Evolutionary conservation across 2,888 invertebrate genomes (phyloP).

Genomic region (Ferdinandea cuprea): DNA sequence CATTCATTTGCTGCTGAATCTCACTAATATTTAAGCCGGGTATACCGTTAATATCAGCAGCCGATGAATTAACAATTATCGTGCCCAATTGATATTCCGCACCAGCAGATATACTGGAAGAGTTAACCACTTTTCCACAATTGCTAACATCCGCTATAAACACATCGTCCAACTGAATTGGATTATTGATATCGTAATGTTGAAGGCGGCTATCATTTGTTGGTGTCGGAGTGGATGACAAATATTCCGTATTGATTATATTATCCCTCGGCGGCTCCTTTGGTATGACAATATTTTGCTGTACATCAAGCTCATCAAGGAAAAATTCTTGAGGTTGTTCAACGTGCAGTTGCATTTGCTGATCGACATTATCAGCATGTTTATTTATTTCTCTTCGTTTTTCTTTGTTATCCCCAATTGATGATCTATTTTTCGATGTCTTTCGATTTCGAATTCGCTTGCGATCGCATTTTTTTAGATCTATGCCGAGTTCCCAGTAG

Average conservation of each 20-base stretch:
- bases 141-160: conserved; percentile 51
- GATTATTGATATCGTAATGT: conserved; percentile 49
- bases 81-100: conserved; percentile 51
- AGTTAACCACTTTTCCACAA: conserved; percentile 29
- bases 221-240: conserved; percentile 13
- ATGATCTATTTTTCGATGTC: conserved; percentile 48
- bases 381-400: conserved; percentile 10
- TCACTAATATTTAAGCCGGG: conserved; percentile 34
- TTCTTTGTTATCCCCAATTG: neutral
- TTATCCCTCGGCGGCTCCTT: conserved; percentile 19
- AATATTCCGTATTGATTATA: conserved; percentile 13
- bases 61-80: conserved; percentile 54
- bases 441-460: conserved; percentile 81
- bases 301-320: conserved; percentile 56
- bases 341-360: neutral
- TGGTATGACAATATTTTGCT: conserved; percentile 51
- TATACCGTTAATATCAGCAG: conserved; percentile 14
- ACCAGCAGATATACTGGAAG: conserved; percentile 31
- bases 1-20: conserved; percentile 76
- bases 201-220: conserved; percentile 25
- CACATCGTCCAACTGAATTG: conserved; percentile 64
- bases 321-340: conserved; percentile 31
- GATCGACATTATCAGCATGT: neutral
- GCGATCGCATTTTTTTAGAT: conserved; percentile 81
- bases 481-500: conserved; percentile 82